Evolutionary conservation across 1,140 invertebrate species (phyloP).

Genomic region (Drosophila kepulauana): DNA sequence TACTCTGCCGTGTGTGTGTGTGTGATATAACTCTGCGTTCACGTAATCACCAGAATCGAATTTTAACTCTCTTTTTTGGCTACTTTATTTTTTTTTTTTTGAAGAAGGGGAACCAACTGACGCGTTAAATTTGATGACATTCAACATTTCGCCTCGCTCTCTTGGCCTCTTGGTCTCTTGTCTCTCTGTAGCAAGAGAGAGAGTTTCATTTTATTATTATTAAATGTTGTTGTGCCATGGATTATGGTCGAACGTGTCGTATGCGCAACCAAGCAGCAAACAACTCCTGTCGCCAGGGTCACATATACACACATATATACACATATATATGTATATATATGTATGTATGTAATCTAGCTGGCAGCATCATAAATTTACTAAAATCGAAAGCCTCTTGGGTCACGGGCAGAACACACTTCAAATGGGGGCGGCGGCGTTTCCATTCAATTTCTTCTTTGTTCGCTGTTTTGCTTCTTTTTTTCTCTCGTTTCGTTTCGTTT

Average conservation of each 20-base stretch:
- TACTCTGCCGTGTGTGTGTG: no score
- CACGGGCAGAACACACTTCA: conserved; percentile 26
- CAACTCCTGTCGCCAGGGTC: conserved; percentile 51
- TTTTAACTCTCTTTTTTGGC: conserved; percentile 39
- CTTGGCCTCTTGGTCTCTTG: conserved; percentile 22
- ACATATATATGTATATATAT: no score
- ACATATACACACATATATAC: conserved; percentile 18
- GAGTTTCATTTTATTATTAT: conserved; percentile 45
- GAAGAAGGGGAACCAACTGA: conserved; percentile 41
- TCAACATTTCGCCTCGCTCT: conserved; percentile 52
- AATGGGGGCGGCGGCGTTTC: conserved; percentile 25
- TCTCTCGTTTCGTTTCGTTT: conserved; percentile 5
- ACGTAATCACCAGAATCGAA: conserved; percentile 26
- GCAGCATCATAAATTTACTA: conserved; percentile 53
- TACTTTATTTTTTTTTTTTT: conserved; percentile 11
- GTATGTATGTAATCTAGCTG: neutral
- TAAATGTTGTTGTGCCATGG: conserved; percentile 35
- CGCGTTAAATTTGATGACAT: conserved; percentile 76
- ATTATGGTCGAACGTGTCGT: conserved; percentile 55
- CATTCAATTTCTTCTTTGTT: conserved; percentile 65
- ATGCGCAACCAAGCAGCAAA: conserved; percentile 71
- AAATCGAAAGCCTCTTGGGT: conserved; percentile 45
- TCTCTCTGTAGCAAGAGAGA: conserved; percentile 16
- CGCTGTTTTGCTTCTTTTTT: conserved; percentile 40
- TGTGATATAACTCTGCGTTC: neutral